These are phyloP conservation scores for Matsumurasca onukii DNA, from an alignment of 1,140 invertebrate genomes.

Conservation along the genomic window DNA sequence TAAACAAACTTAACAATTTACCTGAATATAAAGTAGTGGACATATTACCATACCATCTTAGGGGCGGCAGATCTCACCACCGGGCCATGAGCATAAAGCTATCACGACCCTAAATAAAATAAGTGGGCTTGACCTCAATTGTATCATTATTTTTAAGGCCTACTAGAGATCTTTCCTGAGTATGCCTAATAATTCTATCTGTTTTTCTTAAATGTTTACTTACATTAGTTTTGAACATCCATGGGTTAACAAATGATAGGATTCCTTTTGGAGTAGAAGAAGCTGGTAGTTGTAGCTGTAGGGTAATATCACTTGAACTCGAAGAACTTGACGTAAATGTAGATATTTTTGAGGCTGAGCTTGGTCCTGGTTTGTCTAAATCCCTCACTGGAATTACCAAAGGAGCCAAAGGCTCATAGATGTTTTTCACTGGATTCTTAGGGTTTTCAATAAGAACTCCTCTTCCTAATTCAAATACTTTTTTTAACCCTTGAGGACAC, in stretches of 20 bases:
- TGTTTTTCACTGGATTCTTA: too few species aligned
- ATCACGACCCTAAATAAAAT: not conserved
- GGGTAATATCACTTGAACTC: constrained; percentile 3
- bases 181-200: not conserved
- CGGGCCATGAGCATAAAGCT: not conserved
- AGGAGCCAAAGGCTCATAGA: too few species aligned
- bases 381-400: too few species aligned
- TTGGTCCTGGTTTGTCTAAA: too few species aligned
- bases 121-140: not conserved
- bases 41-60: too few species aligned
- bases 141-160: not conserved
- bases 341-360: not conserved
- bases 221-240: constrained; percentile 14
- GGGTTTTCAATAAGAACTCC: too few species aligned
- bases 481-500: not conserved
- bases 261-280: not conserved
- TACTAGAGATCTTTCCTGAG: not conserved
- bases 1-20: too few species aligned
- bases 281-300: not conserved
- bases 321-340: constrained; percentile 4
- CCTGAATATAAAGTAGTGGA: too few species aligned
- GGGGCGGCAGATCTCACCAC: too few species aligned
- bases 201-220: not conserved
- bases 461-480: too few species aligned
- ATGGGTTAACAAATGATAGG: not conserved